Conservation (phyloP, 1,140 invertebrate genomes). For the Apis mellifera region DNA sequence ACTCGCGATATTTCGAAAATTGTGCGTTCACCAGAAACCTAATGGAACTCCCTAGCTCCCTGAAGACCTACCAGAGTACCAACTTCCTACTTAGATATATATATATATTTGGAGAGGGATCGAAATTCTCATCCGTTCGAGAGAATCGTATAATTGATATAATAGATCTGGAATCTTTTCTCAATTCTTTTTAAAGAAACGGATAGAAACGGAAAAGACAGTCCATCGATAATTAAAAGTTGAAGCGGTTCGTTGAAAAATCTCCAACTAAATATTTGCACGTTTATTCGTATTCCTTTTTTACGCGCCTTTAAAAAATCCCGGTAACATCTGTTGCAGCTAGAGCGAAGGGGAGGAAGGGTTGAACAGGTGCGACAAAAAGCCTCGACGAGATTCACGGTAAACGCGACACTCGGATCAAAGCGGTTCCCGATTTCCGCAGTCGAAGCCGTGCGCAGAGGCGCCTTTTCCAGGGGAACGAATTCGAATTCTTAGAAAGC, state of each 20-base stretch:
- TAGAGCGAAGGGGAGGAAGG: background rate
- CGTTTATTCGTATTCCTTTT: slow-evolving; percentile 43
- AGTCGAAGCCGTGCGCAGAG: background rate
- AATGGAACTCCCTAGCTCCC: slow-evolving; percentile 23
- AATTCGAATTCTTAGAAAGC: background rate
- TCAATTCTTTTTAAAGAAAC: no score
- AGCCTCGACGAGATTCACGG: slow-evolving; percentile 40
- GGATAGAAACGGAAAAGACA: no score
- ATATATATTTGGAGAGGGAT: background rate
- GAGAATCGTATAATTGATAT: no score
- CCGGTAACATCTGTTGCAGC: slow-evolving; percentile 41
- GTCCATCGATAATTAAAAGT: no score
- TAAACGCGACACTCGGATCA: slow-evolving; percentile 37
- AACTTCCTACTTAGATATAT: slow-evolving; percentile 1
- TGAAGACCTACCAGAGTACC: slow-evolving; percentile 21
- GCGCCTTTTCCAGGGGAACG: background rate
- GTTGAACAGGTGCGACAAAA: slow-evolving; percentile 49
- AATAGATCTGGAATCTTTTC: no score
- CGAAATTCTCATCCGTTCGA: no score
- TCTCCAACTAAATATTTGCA: slow-evolving; percentile 14
- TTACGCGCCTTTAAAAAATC: slow-evolving; percentile 52
- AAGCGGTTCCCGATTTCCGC: slow-evolving; percentile 36
- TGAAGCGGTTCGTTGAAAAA: slow-evolving; percentile 32
- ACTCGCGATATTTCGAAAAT: slow-evolving; percentile 76
- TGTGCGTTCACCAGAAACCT: slow-evolving; percentile 64